A percentile compares a stretch with the other conserved stretches of the same genome.
Conservation (phyloP, 2,113 vertebrate species). For the Hippolais icterina region DNA sequence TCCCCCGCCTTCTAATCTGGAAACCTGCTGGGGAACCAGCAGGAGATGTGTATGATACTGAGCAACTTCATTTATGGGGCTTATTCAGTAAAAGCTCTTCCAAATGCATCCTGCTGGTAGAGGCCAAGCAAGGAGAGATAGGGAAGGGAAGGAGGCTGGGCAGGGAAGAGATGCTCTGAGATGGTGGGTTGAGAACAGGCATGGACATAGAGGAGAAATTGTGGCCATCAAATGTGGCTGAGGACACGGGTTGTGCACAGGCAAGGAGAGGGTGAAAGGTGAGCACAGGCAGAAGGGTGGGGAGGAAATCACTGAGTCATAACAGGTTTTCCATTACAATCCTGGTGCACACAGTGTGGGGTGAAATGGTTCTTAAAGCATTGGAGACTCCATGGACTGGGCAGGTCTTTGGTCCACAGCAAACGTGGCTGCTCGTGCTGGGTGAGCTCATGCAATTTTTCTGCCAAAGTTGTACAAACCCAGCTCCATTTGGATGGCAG, state of each 20-base stretch:
- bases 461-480: neutral
- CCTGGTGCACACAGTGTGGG: neutral
- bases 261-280: neutral
- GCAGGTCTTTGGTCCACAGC: neutral
- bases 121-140: neutral
- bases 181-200: neutral
- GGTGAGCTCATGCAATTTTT: neutral
- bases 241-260: neutral
- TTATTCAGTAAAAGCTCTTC: neutral
- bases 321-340: neutral
- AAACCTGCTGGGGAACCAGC: conserved; percentile 40
- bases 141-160: neutral
- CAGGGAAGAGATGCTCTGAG: neutral
- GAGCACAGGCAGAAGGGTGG: neutral
- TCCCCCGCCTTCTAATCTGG: neutral
- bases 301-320: neutral
- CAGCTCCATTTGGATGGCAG: neutral
- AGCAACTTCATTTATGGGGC: neutral
- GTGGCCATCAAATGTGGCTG: neutral
- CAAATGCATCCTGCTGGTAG: neutral
- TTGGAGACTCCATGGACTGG: rapidly evolving
- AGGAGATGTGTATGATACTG: neutral
- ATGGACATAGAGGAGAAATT: neutral
- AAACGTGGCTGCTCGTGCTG: rapidly evolving
- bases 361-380: neutral